These are phyloP conservation scores for Acanthaster planci DNA, from an alignment of 35 echinoderm and acorn worm species.

Conservation along the genomic window DNA sequence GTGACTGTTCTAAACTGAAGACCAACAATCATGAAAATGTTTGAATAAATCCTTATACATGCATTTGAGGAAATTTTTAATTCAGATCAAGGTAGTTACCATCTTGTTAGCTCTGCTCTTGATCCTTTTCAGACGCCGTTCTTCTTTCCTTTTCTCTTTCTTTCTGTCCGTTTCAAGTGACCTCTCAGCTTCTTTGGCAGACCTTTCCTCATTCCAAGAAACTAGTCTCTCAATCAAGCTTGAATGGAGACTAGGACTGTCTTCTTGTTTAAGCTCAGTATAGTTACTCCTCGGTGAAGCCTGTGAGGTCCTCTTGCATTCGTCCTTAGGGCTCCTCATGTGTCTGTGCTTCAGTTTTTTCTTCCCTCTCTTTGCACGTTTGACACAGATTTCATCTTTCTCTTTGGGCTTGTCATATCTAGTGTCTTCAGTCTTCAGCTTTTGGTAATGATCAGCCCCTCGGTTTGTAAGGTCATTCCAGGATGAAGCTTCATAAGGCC, in stretches of 20 bases:
- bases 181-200: neutral
- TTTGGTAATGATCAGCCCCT: neutral
- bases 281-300: neutral
- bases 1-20: too few species aligned
- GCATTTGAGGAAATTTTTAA: neutral
- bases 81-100: conserved; percentile 25
- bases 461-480: conserved; percentile 66
- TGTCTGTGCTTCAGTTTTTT: neutral
- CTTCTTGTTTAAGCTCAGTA: neutral
- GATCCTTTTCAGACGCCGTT: conserved; percentile 61
- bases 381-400: neutral
- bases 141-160: conserved; percentile 75
- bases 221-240: conserved; percentile 13
- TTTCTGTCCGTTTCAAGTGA: conserved; percentile 14
- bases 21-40: neutral
- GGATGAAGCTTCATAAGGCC: conserved; percentile 73
- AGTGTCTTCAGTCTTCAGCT: neutral
- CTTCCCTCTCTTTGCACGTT: neutral
- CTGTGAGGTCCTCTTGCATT: neutral
- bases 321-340: neutral
- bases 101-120: conserved; percentile 72
- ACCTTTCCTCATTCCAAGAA: neutral
- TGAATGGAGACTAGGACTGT: neutral
- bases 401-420: neutral
- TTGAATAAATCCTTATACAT: neutral